A percentile compares a stretch with the other conserved stretches of the same genome.
These are phyloP conservation scores for Exephanes ischioxanthus DNA, from an alignment of 2,888 invertebrate genomes.

Conservation along the genomic window DNA sequence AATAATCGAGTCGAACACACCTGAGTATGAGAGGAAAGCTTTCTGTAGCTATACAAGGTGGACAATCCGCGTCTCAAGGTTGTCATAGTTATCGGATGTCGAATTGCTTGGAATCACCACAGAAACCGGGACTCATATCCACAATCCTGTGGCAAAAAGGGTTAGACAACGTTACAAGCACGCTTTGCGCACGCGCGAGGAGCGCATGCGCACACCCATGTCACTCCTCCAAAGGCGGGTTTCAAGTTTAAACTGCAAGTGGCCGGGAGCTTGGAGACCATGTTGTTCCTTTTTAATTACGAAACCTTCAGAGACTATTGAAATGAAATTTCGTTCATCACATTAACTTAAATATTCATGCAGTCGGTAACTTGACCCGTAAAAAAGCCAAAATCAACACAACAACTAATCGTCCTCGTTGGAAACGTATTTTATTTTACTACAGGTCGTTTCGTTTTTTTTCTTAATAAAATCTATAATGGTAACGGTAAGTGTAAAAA, in stretches of 20 bases:
- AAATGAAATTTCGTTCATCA: not conserved
- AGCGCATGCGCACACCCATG: not conserved
- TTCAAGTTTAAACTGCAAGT: not conserved
- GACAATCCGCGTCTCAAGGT: conserved; percentile 11
- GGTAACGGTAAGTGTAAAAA: not conserved
- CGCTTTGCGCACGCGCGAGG: not conserved
- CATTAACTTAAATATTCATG: not conserved
- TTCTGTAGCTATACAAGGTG: conserved; percentile 37
- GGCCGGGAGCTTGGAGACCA: not conserved
- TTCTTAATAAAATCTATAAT: conserved; percentile 6
- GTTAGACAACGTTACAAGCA: not conserved
- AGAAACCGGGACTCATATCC: not conserved
- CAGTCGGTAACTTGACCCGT: not conserved
- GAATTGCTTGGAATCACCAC: not conserved
- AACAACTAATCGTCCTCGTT: not conserved
- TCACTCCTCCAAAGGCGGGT: not conserved
- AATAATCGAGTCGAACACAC: conserved; percentile 12
- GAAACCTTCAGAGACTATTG: not conserved
- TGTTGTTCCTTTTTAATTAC: not conserved
- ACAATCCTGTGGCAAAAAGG: not conserved
- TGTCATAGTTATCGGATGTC: conserved; percentile 27
- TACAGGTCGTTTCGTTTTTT: not conserved
- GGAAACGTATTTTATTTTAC: not conserved
- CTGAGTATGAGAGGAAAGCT: conserved; percentile 34
- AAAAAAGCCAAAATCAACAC: not conserved